Base-by-base conservation (phyloP, 2,113 vertebrate species). In the Tupaia tana region DNA sequence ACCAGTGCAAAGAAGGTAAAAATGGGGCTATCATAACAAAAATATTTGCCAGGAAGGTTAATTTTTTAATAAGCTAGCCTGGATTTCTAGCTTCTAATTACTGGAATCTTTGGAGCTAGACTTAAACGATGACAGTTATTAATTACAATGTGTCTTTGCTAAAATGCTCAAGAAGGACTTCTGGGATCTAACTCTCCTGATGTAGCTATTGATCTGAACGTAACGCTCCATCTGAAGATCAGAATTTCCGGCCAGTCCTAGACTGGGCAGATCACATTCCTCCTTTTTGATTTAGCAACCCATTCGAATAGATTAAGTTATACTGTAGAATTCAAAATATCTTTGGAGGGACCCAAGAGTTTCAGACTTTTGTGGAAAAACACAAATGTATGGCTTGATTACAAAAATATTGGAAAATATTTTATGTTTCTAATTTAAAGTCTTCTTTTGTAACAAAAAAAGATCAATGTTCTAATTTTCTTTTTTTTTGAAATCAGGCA, bases 311-410 rank as follows among this genome's bases (percentile, higher is more conserved):
- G 9, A 14, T 13, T n/a, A 67, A 43, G 27, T 70, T 94, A 67
- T 69, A 24, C 29, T 16, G 8, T 0, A 71, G 70, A 90, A 78
- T 80, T 86, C 29, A 31, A 5, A 11, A 25, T 54, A 56, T 56
- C 5, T 93, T 59, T 73, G 24, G 25, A 79, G 82, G 10, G 24
- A 58, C 20, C 12, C 20, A 71, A 1, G 19, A 59, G 25, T 27
- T 90, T 92, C 29, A 71, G 15, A 85, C 24, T 56, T 59, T 69
- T 84, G 43, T 73, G 19, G 31, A 85, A 86, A 58, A 56, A 64
- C 27, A 59, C 13, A 5, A 54, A 43, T 31, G 20, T 64, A 71
- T 27, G 10, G 4, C 27, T 82, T 67, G 16, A n/a, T 83, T 78
- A n/a, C 5, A 67, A 81, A 81, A 81, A 66, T 54, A 59, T 16